Percentiles rank a stretch among this genome's conserved stretches.
These are phyloP conservation scores for Trididemnum miniatum DNA, from an alignment of 23 tunicate species.

Conservation along the genomic window DNA sequence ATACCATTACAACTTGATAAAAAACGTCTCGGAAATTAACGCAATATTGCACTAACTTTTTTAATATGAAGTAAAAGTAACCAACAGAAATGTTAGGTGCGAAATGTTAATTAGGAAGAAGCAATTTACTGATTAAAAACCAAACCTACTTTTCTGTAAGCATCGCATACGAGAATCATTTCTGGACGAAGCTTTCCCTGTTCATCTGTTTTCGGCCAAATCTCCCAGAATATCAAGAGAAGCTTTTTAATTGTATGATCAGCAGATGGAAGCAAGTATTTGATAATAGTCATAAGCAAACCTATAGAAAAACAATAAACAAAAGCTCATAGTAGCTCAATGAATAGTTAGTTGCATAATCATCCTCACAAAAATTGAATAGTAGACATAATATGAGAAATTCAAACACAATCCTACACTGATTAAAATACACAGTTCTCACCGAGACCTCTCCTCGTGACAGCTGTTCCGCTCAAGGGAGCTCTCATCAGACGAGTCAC, in stretches of 20 bases:
- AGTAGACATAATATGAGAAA: too few species aligned
- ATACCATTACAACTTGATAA: too few species aligned
- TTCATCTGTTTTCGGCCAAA: conserved; percentile 96
- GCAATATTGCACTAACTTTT: background rate
- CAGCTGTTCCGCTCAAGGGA: too few species aligned
- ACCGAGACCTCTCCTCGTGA: too few species aligned
- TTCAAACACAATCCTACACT: too few species aligned
- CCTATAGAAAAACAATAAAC: conserved; percentile 40
- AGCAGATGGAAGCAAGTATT: conserved; percentile 92
- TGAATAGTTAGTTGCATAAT: too few species aligned
- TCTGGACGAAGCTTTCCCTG: conserved; percentile 92
- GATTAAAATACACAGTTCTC: too few species aligned
- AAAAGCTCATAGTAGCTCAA: too few species aligned
- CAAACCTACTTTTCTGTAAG: conserved; percentile 90
- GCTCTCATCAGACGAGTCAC: too few species aligned
- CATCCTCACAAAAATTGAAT: too few species aligned
- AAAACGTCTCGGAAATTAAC: too few species aligned
- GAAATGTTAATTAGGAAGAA: background rate
- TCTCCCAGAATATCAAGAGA: conserved; percentile 96
- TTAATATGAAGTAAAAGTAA: background rate
- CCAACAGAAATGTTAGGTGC: background rate
- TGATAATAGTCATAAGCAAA: conserved; percentile 91
- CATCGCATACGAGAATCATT: conserved; percentile 99
- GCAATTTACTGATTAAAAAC: too few species aligned
- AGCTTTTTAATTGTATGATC: conserved; percentile 95